These are phyloP conservation scores for Tipula unca DNA, from an alignment of 2,888 invertebrate species.

Conservation along the genomic window DNA sequence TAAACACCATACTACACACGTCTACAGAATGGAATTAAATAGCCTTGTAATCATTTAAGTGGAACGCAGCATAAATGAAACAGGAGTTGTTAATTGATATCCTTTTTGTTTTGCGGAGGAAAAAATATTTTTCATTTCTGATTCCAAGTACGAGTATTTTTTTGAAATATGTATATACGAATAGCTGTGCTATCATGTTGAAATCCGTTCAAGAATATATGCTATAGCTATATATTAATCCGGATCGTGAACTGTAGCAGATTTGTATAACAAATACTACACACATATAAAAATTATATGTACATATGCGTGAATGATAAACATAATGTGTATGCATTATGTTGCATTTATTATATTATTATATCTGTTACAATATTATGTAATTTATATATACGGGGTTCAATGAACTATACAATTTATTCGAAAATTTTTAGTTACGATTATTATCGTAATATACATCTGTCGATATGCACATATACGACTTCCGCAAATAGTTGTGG, in stretches of 20 bases:
- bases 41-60: background rate
- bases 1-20: no score
- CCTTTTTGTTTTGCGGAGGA: background rate
- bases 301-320: background rate
- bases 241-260: no score
- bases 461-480: background rate
- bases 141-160: no score
- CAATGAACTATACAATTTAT: background rate
- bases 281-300: background rate
- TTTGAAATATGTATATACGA: no score
- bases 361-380: background rate
- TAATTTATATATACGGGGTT: background rate
- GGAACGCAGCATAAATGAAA: background rate
- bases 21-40: background rate
- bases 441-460: background rate
- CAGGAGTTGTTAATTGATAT: background rate
- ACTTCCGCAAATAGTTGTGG: background rate
- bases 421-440: background rate
- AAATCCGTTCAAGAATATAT: no score
- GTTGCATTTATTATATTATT: background rate
- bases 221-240: no score
- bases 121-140: no score
- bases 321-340: background rate
- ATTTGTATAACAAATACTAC: no score
- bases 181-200: no score